These are phyloP conservation scores for Mimachlamys varia DNA, from an alignment of 2,888 invertebrate species.

Conservation along the genomic window DNA sequence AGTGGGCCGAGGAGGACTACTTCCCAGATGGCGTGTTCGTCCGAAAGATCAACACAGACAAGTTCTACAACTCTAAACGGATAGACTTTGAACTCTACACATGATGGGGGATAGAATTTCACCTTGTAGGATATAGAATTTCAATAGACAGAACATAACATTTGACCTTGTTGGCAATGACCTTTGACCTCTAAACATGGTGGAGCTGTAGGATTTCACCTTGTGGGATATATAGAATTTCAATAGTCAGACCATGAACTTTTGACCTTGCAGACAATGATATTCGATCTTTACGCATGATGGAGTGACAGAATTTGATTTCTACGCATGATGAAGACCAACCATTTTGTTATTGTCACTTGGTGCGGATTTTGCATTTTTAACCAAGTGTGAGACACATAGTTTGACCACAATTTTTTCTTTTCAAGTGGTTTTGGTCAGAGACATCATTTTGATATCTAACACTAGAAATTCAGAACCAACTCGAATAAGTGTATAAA, in stretches of 20 bases:
- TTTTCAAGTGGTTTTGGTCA: no score
- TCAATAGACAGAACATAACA: not conserved
- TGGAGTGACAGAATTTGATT: no score
- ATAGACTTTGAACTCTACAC: conserved; percentile 96
- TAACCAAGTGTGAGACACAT: no score
- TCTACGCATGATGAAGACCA: no score
- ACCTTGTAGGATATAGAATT: not conserved
- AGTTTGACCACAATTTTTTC: no score
- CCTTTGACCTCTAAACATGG: not conserved
- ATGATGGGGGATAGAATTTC: conserved; percentile 47
- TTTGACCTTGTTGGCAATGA: not conserved
- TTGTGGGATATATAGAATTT: not conserved
- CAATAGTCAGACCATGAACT: not conserved
- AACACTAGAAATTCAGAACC: no score
- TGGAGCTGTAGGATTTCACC: not conserved
- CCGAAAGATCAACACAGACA: conserved; percentile 87
- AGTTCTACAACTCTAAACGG: conserved; percentile 93
- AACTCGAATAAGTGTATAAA: no score
- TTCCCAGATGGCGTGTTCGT: conserved; percentile 91
- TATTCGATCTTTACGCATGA: not conserved
- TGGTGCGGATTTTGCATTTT: no score
- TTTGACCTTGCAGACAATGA: not conserved
- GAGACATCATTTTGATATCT: no score
- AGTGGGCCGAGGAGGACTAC: conserved; percentile 92
- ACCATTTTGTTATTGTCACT: no score